Base-by-base conservation (phyloP, 2,888 invertebrate species). In the Lamellibrachia satsuma region DNA sequence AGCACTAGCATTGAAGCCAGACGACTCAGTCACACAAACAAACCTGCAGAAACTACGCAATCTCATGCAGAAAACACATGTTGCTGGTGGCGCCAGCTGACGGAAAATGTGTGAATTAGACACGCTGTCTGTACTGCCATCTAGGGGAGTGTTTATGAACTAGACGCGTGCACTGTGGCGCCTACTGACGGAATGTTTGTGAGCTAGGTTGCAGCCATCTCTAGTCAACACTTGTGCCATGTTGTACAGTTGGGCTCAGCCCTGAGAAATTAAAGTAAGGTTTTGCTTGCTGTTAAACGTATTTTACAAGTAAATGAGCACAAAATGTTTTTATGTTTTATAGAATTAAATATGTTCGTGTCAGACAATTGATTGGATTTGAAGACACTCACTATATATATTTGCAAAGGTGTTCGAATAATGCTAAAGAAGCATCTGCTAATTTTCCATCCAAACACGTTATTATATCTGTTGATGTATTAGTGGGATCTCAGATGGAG, bases 1-100 rank as follows among this genome's bases (percentile, higher is more conserved):
- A 95, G 99, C 99, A 0, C 97, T 99, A 93, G 97, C 98, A 95
- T 97, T 99, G 93, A 98, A 98, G 96, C 99, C 99, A 0, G 98
- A 98, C 94, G 99, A 99, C 96, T 97, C 97, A 93, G 98, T 98
- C 93, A 99, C 99, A 90, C 97, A 98, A 96, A 98, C 98, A 93
- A 99, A 99, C 97, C 97, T 99, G 93, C 98, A 98, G 96, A 98
- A 98, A 95, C 96, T 97, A 92, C 97, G 97, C 96, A 97, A 97
- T 97, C 97, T 97, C 4, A 95, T 96, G 92, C 60, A 92, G 91
- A 92, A 91, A 11, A 39, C 90, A 27, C 52, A 52, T 51, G 91
- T 52, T 51, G 92, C 60, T 51, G 39, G 55, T 60, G 91, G 92
- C 57, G 60, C 60, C 91, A 90, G 92, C 60, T 92, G 90, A 92